Base-by-base conservation (phyloP, 2,888 invertebrate genomes). In the Polyommatus icarus region DNA sequence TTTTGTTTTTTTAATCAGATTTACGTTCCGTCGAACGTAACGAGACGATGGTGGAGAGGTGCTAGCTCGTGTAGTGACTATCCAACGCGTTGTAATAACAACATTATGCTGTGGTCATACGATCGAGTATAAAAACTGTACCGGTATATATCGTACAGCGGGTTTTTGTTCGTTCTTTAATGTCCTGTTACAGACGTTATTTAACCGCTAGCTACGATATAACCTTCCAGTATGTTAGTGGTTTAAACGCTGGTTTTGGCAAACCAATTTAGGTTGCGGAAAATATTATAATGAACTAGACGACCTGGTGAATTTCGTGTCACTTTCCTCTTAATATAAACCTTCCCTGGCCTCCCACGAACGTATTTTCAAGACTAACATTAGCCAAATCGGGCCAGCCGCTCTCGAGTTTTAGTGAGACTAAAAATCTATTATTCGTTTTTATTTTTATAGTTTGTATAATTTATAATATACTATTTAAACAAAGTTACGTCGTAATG, bases 151-250 rank as follows among this genome's bases (percentile, higher is more conserved):
- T 59, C 8, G 15, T 15, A n/a, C n/a, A 59, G 15, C 20, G 32
- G 29, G 18, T 29, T 71, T 36, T 72, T 4, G n/a, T 18, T 36
- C n/a, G 40, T 72, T 72, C n/a, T 40, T 40, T 72, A 72, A 72
- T 40, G 36, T 72, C 72, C 72, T 40, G 72, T 72, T 36, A 7
- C 3, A 40, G 71, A 12, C 32, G 36, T 71, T 71, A 71, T 32
- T 29, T 71, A 71, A 71, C 71, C 8, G 15, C 71, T 15, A 71
- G 29, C 15, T 0, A 0, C 18, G 15, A 71, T 32, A 71, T 20
- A 72, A 40, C 72, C 72, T 71, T 20, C 72, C 20, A 72, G 40
- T 40, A 72, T 40, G n/a, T n/a, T 54, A n/a, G 57, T 40, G 71
- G 78, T 40, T 18, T 54, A 18, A 18, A 54, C 54, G 54, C 5